Percentiles rank a stretch among this genome's conserved stretches.
These are phyloP conservation scores for Protomyctophum bolini DNA, from an alignment of 2,113 vertebrate genomes.

Conservation along the genomic window DNA sequence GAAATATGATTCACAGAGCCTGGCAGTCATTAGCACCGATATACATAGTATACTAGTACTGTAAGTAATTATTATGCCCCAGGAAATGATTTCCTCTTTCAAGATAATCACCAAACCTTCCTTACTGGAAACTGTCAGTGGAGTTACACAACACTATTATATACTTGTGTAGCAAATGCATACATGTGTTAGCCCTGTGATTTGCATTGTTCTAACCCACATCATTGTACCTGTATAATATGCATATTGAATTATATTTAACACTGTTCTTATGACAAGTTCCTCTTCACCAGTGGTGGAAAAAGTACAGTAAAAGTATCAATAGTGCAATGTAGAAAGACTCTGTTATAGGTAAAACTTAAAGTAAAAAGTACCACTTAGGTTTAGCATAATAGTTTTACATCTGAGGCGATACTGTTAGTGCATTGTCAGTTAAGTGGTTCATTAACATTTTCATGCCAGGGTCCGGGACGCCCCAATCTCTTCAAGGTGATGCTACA, in stretches of 20 bases:
- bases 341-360: too few species aligned
- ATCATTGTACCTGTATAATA: not conserved
- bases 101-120: not conserved
- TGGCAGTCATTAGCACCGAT: not conserved
- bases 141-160: not conserved
- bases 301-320: too few species aligned
- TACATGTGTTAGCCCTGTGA: too few species aligned
- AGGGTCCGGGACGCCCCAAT: too few species aligned
- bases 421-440: not conserved
- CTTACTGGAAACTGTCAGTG: not conserved
- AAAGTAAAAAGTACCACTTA: too few species aligned
- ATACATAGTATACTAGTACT: not conserved
- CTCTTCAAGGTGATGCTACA: too few species aligned
- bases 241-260: not conserved
- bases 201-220: too few species aligned
- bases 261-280: not conserved
- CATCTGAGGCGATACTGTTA: not conserved
- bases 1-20: not conserved
- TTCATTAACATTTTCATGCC: not conserved
- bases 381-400: too few species aligned
- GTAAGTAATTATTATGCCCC: conserved; percentile 2
- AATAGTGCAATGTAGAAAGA: too few species aligned
- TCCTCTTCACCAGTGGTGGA: too few species aligned
- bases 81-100: not conserved
- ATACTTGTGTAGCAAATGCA: not conserved